A percentile compares a stretch with the other conserved stretches of the same genome.
These are phyloP conservation scores for Parnassius glacialis DNA, from an alignment of 2,888 invertebrate species.

Conservation along the genomic window DNA sequence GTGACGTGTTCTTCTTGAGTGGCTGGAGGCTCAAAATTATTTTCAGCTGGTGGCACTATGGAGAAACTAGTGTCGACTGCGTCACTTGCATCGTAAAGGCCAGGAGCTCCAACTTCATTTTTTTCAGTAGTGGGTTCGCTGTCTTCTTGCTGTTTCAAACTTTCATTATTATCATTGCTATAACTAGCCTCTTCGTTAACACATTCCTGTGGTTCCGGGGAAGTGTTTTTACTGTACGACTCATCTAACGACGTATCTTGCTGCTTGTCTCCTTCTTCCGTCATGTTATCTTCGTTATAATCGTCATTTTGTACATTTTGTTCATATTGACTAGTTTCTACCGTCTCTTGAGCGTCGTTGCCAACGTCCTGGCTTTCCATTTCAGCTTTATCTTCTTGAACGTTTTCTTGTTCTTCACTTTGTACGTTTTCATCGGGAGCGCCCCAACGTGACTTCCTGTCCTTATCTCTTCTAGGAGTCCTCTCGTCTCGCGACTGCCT, in stretches of 20 bases:
- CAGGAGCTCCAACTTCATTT: slow-evolving; percentile 18
- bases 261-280: neutral
- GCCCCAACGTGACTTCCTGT: slow-evolving; percentile 72
- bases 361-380: neutral
- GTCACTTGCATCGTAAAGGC: slow-evolving; percentile 57
- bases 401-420: slow-evolving; percentile 17
- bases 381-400: slow-evolving; percentile 7
- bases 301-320: slow-evolving; percentile 6
- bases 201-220: neutral
- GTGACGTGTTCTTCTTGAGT: slow-evolving; percentile 9
- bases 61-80: slow-evolving; percentile 58
- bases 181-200: slow-evolving; percentile 14
- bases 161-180: slow-evolving; percentile 1
- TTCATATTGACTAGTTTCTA: slow-evolving; percentile 9
- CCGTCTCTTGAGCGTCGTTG: neutral
- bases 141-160: neutral
- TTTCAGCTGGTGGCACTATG: slow-evolving; percentile 18
- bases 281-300: slow-evolving; percentile 14
- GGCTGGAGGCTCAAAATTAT: neutral
- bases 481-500: slow-evolving; percentile 38
- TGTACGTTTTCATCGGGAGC: slow-evolving; percentile 51
- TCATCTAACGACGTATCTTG: neutral
- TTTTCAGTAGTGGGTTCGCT: neutral
- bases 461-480: slow-evolving; percentile 53
- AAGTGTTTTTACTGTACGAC: neutral